Base-by-base conservation (phyloP, 2,113 vertebrate genomes). In the Serilophus lunatus region DNA sequence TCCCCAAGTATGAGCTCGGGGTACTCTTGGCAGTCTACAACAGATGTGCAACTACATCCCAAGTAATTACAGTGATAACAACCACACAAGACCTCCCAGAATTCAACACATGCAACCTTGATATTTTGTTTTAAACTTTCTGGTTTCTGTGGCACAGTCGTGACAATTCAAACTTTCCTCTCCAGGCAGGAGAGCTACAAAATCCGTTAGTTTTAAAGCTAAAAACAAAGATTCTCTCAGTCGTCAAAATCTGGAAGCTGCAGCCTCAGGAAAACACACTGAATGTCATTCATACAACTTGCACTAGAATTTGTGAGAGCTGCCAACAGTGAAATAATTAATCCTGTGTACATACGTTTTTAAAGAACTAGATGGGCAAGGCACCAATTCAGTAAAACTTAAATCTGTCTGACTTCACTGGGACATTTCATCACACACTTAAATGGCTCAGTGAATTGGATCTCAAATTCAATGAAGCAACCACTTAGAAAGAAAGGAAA, bases 141-240 rank as follows among this genome's bases (percentile, higher is more conserved):
- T 88, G 17, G 16, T 72, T 93, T 69, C 84, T 90, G 66, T 61
- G 38, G 29, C 20, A 7, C 28, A 29, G 25, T 83, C 7, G 5
- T 64, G 36, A 94, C 59, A 94, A 85, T 77, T 74, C 85, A 75
- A 66, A 65, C 57, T 90, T 90, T 68, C 49, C 82, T 80, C 45
- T 50, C 11, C 26, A 18, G 44, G 35, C 50, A 74, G 19, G 24
- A 66, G 36, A 70, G 35, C 44, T 79, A 57, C 18, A 93, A 91
- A 79, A 90, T 84, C 80, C 25, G 1, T 83, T 86, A 65, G 68
- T 59, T 94, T 88, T 63, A 70, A 69, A 75, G 59, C 51, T 50
- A 74, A 82, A 90, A 95, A 94, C 93, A 89, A 95, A 92, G 94
- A 93, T 92, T 89, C 91, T 64, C 94, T 95, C 70, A 97, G 94